Conservation (phyloP, 2,113 vertebrate species). For the Otolemur garnettii region DNA sequence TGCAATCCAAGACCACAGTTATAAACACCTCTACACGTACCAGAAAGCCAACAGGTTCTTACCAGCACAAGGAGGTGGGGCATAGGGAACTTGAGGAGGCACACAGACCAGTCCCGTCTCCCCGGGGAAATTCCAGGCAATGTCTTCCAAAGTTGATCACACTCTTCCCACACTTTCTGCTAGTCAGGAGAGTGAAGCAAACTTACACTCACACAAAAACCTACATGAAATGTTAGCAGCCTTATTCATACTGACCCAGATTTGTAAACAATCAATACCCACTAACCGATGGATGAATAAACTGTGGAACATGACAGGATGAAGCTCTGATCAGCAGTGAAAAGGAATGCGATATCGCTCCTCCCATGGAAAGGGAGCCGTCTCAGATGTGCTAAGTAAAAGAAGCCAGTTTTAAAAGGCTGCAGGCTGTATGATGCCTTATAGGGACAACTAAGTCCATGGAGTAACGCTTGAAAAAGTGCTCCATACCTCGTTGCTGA, state of each 20-base stretch:
- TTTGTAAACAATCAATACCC: not conserved
- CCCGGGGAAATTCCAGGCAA: not conserved
- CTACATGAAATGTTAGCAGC: rapidly evolving
- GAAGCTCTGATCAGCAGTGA: not conserved
- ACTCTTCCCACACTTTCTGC: not conserved
- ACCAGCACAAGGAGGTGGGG: not conserved
- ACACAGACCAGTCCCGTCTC: no score
- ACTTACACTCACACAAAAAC: no score
- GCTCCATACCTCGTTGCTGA: no score
- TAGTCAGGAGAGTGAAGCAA: not conserved
- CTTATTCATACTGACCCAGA: not conserved
- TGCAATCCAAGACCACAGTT: not conserved
- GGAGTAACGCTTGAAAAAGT: no score
- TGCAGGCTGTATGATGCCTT: not conserved
- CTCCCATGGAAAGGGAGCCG: rapidly evolving
- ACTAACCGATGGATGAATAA: rapidly evolving
- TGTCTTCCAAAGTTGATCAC: not conserved
- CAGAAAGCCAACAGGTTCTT: no score
- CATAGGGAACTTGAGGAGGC: not conserved
- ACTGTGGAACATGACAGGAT: rapidly evolving
- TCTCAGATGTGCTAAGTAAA: no score
- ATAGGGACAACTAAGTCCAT: no score
- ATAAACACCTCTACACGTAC: not conserved
- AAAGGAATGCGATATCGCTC: rapidly evolving
- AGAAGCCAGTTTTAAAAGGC: not conserved